Percentiles rank a stretch among this genome's conserved stretches.
Evolutionary conservation across 1,140 invertebrate species (phyloP).

Genomic region (Rhopalosiphum padi): DNA sequence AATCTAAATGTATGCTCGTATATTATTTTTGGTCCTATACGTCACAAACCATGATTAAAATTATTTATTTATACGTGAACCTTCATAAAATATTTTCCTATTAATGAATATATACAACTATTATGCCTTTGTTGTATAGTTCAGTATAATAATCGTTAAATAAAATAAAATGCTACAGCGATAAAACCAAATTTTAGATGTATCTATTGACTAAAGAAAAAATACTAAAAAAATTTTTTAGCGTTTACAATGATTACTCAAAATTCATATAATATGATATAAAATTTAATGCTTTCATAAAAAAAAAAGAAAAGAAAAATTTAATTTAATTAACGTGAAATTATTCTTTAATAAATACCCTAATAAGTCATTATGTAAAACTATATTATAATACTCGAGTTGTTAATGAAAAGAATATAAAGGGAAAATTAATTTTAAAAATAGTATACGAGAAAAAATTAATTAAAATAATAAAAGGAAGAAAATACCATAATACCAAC

Average conservation of each 20-base stretch:
- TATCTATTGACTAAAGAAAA: not conserved
- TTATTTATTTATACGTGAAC: too few species aligned
- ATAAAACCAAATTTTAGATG: not conserved
- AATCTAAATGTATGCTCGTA: not conserved
- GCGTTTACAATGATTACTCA: not conserved
- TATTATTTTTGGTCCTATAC: not conserved
- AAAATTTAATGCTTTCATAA: not conserved
- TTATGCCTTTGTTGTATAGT: not conserved
- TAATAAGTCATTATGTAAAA: slow-evolving; percentile 18
- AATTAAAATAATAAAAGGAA: slow-evolving; percentile 19
- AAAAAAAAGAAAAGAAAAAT: not conserved
- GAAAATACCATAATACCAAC: not conserved
- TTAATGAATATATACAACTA: not conserved
- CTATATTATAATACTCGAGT: not conserved
- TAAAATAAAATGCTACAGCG: not conserved
- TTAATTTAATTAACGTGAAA: slow-evolving; percentile 10
- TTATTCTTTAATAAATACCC: slow-evolving; percentile 18
- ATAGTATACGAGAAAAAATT: not conserved
- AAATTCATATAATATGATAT: not conserved
- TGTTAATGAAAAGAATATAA: slow-evolving; percentile 19
- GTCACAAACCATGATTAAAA: not conserved
- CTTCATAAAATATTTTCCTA: not conserved
- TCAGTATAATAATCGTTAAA: not conserved
- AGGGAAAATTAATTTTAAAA: slow-evolving; percentile 19
- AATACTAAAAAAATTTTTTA: not conserved